A percentile compares a stretch with the other conserved stretches of the same genome.
phyloP scores from a whole-genome alignment of 2,888 invertebrate genomes.

The Arge pagana region DNA sequence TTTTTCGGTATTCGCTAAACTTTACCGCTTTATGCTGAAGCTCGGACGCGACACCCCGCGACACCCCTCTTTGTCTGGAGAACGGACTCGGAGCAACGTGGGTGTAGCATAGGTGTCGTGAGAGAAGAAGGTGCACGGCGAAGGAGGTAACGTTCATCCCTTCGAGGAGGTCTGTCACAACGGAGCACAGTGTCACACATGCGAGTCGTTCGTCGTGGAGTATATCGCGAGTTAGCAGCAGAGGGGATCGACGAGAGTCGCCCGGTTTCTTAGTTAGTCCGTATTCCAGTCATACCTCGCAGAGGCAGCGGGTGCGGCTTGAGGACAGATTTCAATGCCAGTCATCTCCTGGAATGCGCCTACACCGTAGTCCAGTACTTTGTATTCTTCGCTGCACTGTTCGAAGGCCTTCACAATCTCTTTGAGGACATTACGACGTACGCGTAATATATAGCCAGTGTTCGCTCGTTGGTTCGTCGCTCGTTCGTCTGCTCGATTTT shows the following conservation, averaged over 20 bases:
- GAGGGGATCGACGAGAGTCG: conserved; percentile 50
- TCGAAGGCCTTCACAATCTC: conserved; percentile 46
- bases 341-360: conserved; percentile 55
- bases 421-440: conserved; percentile 40
- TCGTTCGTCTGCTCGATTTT: conserved; percentile 1
- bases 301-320: conserved; percentile 44
- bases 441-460: conserved; percentile 6
- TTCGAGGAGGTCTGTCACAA: conserved; percentile 14
- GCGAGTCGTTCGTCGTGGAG: too few species aligned
- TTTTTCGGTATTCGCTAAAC: neutral
- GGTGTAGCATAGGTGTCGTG: too few species aligned
- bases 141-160: too few species aligned
- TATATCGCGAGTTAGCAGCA: too few species aligned
- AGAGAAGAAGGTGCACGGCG: too few species aligned
- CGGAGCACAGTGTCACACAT: conserved; percentile 13
- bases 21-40: too few species aligned
- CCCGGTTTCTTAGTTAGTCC: too few species aligned
- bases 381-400: conserved; percentile 47
- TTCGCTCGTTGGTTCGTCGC: conserved; percentile 1
- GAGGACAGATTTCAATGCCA: conserved; percentile 54
- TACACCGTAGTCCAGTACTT: conserved; percentile 43
- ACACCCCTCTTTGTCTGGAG: neutral
- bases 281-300: conserved; percentile 52
- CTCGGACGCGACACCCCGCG: neutral
- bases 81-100: neutral